Base-by-base conservation (phyloP, 2,113 vertebrate genomes). In the Peromyscus maniculatus region DNA sequence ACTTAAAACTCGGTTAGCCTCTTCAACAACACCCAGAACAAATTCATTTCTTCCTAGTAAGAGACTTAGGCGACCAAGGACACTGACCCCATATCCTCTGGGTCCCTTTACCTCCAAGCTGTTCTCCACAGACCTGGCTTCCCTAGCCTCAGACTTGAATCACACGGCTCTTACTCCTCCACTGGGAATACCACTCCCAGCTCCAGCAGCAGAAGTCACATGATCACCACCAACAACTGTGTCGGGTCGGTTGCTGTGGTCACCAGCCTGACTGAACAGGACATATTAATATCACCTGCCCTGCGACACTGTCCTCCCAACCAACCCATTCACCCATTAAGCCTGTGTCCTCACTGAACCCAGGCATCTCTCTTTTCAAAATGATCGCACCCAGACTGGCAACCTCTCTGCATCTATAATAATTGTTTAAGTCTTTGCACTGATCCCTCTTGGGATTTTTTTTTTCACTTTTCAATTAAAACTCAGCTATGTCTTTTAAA, bases 271-370 rank as follows among this genome's bases (percentile, higher is more conserved):
- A 62, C 66, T 4, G 55, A 62, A 33, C 36, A n/a, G 62, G 24
- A 33, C 16, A 0, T 8, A 0, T 49, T 3, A 7, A 36, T 5
- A 46, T 33, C 36, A n/a, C 55, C 80, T 83, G 36, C 57, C 21
- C 22, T 0, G 3, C 16, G 67, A 36, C 24, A 0, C 2, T 2
- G 55, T n/a, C 24, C 89, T 57, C 0, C 28, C 4, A 16, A 46
- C 33, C 66, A 0, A 0, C 55, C 69, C 0, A 1, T 15, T 12
- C 17, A 21, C 21, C 77, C n/a, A 1, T 46, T 55, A 74, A 62
- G n/a, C 83, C 46, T 10, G 4, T 0, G 3, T n/a, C 26, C n/a
- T 72, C 36, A 49, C 69, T 77, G 5, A 39, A 55, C 36, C 55
- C 26, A 22, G 78, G 49, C 33, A 28, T 43, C 66, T 0, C 31